Base-by-base conservation (phyloP, 2,113 vertebrate species). In the Pleuronectes platessa region DNA sequence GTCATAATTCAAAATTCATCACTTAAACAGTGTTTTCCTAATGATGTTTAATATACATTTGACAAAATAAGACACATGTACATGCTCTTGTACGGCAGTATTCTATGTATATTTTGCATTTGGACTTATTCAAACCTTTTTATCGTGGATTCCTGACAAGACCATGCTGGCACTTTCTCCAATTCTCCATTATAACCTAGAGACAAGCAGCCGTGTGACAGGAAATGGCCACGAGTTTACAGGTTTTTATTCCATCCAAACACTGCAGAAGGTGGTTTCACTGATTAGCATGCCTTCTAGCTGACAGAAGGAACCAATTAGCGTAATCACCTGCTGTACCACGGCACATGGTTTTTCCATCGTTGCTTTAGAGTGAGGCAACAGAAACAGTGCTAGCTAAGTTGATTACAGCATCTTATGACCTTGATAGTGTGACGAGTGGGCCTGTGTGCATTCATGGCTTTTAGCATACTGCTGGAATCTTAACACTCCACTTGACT, bases 231-330 rank as follows among this genome's bases (percentile, higher is more conserved):
- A 9, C 58, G 63, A 65, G 61, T 77, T 56, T 67, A 67, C 80
- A 75, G 62, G 78, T 80, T 89, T 87, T 72, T 73, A 82, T 55
- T 78, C 53, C 83, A 77, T 55, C 68, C 58, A 64, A 87, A 82
- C 70, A 59, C 72, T 54, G 42, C 72, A 69, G 75, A 7, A 60
- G 78, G 74, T 62, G 58, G 80, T 89, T 89, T 68, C 69, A 62
- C 86, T 90, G 86, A 92, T 91, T 88, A 88, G 69, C 82, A 86
- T 83, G 78, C 87, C 78, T 90, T 70, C 90, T 68, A 77, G 79
- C 84, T 87, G 83, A 89, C 88, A 91, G 81, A 85, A 72, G 84
- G 84, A 89, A 86, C 83, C 88, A 85, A 91, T 92, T 89, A 91
- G 78, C 55, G 74, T 86, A 89, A 90, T 90, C 90, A 89, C 88